Base-by-base conservation (phyloP, 2,113 vertebrate species). In the Upupa epops region DNA sequence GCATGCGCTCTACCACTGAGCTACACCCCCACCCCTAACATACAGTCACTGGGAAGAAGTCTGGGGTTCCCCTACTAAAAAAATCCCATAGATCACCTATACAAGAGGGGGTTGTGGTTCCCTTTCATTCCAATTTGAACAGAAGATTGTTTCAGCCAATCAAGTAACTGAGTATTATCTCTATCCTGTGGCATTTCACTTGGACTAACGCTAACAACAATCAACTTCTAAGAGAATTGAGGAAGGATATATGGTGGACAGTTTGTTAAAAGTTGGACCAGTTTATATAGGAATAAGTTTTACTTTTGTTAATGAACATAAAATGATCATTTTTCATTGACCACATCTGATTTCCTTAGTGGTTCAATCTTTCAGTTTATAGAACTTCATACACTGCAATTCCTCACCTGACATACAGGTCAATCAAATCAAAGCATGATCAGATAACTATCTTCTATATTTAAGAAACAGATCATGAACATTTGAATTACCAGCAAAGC, bases 1-100 rank as follows among this genome's bases (percentile, higher is more conserved):
- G 97, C 97, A 96, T 96, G 97, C 97, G 97, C 97, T 98, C 97
- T 98, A 98, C 97, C 97, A 95, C 97, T 97, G 97, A 97, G 97
- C 97, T 97, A 97, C 97, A 97, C 97, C 97, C 97, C 97, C 97
- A n/a, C n/a, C n/a, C n/a, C n/a, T n/a, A n/a, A n/a, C n/a, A n/a
- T n/a, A n/a, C n/a, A n/a, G n/a, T n/a, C n/a, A n/a, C n/a, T n/a
- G n/a, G n/a, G n/a, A n/a, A n/a, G n/a, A n/a, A n/a, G n/a, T n/a
- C n/a, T n/a, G n/a, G n/a, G n/a, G n/a, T n/a, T n/a, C n/a, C n/a
- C n/a, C n/a, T n/a, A n/a, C n/a, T n/a, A n/a, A n/a, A n/a, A n/a
- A n/a, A n/a, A n/a, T n/a, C n/a, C n/a, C n/a, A n/a, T n/a, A n/a
- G n/a, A n/a, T n/a, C n/a, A n/a, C n/a, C n/a, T n/a, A n/a, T n/a